Evolutionary conservation across 1,140 invertebrate species (phyloP).

Genomic region (Coboldia fuscipes): DNA sequence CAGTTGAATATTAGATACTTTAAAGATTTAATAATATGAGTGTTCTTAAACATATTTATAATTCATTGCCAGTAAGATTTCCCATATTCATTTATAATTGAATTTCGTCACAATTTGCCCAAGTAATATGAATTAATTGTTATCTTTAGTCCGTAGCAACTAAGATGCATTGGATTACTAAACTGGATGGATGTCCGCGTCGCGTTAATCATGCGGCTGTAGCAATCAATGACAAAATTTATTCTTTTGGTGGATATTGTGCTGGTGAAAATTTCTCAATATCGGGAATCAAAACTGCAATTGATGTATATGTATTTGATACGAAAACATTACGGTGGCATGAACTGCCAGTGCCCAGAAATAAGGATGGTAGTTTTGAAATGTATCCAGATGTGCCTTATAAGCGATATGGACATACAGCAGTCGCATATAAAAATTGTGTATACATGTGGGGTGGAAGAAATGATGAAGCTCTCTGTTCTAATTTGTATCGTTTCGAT

Average conservation of each 20-base stretch:
- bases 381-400: conserved; percentile 28
- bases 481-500: conserved; percentile 58
- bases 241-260: conserved; percentile 80
- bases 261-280: conserved; percentile 50
- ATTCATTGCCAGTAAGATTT: too few species aligned
- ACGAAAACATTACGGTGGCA: conserved; percentile 41
- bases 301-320: conserved; percentile 75
- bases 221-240: conserved; percentile 55
- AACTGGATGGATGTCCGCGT: conserved; percentile 49
- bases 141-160: too few species aligned
- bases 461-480: conserved; percentile 63
- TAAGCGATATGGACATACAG: conserved; percentile 68
- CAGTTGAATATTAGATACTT: too few species aligned
- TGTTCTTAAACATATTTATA: too few species aligned
- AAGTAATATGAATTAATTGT: too few species aligned
- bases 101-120: too few species aligned
- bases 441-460: conserved; percentile 77
- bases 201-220: conserved; percentile 78
- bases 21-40: too few species aligned
- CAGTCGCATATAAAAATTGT: conserved; percentile 49
- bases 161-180: conserved; percentile 52
- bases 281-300: conserved; percentile 44
- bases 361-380: conserved; percentile 9
- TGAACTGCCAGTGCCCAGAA: conserved; percentile 12
- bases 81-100: too few species aligned